Base-by-base conservation (phyloP, 2,797 vertebrate genomes). In the Coracias cyanogaster region DNA sequence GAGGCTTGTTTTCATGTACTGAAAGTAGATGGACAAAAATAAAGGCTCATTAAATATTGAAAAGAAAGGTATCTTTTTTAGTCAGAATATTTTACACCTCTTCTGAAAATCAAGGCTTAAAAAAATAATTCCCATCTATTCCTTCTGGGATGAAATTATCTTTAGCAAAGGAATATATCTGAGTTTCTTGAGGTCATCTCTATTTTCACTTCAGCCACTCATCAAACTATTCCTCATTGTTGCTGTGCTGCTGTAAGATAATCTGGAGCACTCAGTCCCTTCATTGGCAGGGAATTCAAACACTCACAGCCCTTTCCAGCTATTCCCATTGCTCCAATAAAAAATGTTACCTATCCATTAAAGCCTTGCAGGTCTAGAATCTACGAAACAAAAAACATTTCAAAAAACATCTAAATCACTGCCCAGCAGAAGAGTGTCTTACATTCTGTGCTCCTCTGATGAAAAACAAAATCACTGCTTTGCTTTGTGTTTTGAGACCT, bases 11-110 rank as follows among this genome's bases (percentile, higher is more conserved):
- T 86, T 81, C 62, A 64, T 79, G 73, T 78, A 29, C 65, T 70
- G 80, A 76, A 86, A 86, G 46, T 69, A 78, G 89, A 91, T 69
- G 80, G 58, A 66, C 91, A 96, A 93, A 96, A 95, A 94, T 88
- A 93, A 91, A 88, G 55, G 28, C 21, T 93, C 80, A 91, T 97
- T 94, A 96, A 96, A 95, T 95, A 96, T 94, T 95, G 66, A 97
- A 90, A 85, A 89, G 45, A 55, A 82, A 92, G 66, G 12, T 81
- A 52, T 72, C 8, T 74, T 83, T 72, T 92, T 83, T 57, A 82
- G 48, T 37, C 19, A 85, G 35, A 83, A 92, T 67, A 41, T 58
- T 85, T 37, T 46, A 15, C 0, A 0, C 45, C 20, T 69, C 43
- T 55, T 83, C 49, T 89, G 79, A 92, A 88, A 91, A 69, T 55